Conservation (phyloP, 37 sponge, comb jelly and placozoan species). For the Halichondria panicea region DNA sequence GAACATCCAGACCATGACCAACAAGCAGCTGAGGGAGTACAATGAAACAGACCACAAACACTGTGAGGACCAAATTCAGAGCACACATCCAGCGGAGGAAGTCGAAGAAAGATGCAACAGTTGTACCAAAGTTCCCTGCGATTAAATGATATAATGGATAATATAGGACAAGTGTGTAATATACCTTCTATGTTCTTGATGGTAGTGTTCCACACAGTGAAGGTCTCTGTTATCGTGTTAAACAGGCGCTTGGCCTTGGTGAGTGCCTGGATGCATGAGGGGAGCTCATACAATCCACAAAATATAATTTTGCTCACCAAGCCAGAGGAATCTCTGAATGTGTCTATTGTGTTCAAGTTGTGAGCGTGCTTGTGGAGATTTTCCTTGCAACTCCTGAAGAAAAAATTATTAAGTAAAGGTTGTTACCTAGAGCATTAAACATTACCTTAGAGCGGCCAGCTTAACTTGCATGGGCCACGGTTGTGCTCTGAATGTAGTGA, state of each 20-base stretch:
- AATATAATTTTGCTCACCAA: background rate
- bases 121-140: slow-evolving; percentile 75
- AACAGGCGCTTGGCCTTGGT: background rate
- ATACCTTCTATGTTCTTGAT: slow-evolving; percentile 80
- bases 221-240: background rate
- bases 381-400: slow-evolving; percentile 22
- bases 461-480: slow-evolving; percentile 87
- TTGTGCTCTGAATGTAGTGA: slow-evolving; percentile 51
- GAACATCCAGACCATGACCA: slow-evolving; percentile 54
- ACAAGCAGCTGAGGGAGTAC: slow-evolving; percentile 63
- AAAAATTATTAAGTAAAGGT: too few relatives aligned
- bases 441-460: slow-evolving; percentile 50
- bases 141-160: background rate
- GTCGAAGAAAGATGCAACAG: slow-evolving; percentile 79
- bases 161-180: background rate
- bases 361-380: slow-evolving; percentile 29
- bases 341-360: slow-evolving; percentile 45
- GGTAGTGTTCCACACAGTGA: slow-evolving; percentile 62
- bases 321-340: slow-evolving; percentile 20
- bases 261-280: slow-evolving; percentile 8
- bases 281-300: too few relatives aligned
- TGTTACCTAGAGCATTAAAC: too few relatives aligned
- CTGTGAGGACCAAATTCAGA: slow-evolving; percentile 57
- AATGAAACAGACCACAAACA: slow-evolving; percentile 48
- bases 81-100: slow-evolving; percentile 80